Evolutionary conservation across 2,113 vertebrate genomes (phyloP), one percentile per base, ranked within the genome.

Genomic region (Tylochromis polylepis): DNA sequence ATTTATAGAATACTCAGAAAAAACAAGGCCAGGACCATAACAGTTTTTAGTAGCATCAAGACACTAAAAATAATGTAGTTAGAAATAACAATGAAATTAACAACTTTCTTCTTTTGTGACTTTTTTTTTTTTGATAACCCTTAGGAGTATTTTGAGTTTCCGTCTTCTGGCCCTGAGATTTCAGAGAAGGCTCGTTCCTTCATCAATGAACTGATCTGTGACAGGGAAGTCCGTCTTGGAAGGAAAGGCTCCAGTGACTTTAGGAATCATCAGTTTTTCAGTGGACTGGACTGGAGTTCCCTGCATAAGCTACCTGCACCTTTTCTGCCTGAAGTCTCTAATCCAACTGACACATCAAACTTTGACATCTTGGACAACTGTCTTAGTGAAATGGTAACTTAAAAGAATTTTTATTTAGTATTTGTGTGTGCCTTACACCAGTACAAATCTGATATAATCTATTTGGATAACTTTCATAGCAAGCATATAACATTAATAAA

Each of bases 341-440:
- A 96, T 34, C 91, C 97, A 84, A 97, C 97, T 0, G 97, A 98
- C 92, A 98, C 97, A 2, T 97, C 97, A 87, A 98, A 98, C 95
- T 98, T 98, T 27, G 97, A 98, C 27, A 90, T 98, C 78, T 94
- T 97, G 70, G 97, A 98, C 6, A 97, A 98, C 38, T 88, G 94
- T 88, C 96, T 97, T 79, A 97, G 96, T 92, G 95, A 97, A 90
- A 97, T 96, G 97, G 96, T 98, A 8, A 51, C 12, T 58, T 36
- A n/a, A 70, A 15, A 41, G 0, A 75, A 46, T 22, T 8, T 53
- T 75, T n/a, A 57, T 67, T 16, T 77, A 27, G 41, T 46, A 46
- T 7, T 51, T 83, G 22, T 16, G 8, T 80, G 79, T 14, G 22
- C 34, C 56, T 24, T 72, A 2, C 22, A 0, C 38, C 10, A 5